Percentiles rank a stretch among this genome's conserved stretches.
Conservation (phyloP, 2,113 vertebrate species). For the Geococcyx californianus region DNA sequence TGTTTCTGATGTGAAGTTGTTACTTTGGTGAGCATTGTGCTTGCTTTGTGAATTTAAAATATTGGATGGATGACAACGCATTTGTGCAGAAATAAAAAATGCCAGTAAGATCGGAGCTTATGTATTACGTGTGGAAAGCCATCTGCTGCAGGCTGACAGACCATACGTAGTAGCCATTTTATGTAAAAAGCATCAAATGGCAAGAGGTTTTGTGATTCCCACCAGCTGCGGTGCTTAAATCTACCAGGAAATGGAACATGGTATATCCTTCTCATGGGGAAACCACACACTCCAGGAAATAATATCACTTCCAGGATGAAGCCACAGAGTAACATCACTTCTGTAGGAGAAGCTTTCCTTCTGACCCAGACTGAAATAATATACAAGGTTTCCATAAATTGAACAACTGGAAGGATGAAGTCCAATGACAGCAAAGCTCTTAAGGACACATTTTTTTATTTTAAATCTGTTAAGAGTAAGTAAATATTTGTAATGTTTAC, state of each 20-base stretch:
- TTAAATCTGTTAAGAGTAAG: neutral
- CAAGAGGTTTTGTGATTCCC: neutral
- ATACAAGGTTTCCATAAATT: neutral
- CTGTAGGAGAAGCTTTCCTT: neutral
- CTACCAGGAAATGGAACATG: neutral
- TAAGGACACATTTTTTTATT: neutral
- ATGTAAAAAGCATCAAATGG: neutral
- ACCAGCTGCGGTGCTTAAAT: neutral
- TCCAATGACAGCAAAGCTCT: neutral
- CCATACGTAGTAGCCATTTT: neutral
- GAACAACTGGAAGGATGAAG: neutral
- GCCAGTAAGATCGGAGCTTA: neutral
- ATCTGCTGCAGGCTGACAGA: neutral
- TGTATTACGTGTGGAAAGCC: neutral
- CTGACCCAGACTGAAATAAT: neutral
- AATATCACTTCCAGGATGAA: neutral
- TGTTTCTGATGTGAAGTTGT: neutral
- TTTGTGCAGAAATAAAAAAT: constrained; percentile 59
- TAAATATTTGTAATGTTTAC: neutral
- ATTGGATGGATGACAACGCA: neutral
- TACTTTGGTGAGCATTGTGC: neutral
- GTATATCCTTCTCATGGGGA: neutral
- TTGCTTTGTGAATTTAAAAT: neutral
- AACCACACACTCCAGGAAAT: neutral
- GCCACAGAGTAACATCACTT: neutral